A percentile compares a stretch with the other conserved stretches of the same genome.
Evolutionary conservation across 2,113 vertebrate genomes (phyloP).

Genomic region (Salvelinus namaycush): DNA sequence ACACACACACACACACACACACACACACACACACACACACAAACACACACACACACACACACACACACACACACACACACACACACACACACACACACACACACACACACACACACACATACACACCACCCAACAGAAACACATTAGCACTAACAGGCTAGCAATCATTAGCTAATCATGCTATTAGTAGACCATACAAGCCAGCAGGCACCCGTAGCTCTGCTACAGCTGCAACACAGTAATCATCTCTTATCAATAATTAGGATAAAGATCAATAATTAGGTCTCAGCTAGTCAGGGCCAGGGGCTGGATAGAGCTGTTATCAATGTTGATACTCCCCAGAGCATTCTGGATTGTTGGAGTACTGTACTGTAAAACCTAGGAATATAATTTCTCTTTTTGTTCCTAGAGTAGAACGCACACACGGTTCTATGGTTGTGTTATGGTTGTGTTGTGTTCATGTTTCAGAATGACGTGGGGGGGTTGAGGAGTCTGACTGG

Average conservation of each 20-base stretch:
- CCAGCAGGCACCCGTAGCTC: constrained; percentile 42
- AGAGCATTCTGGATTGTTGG: constrained; percentile 15
- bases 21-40: too few species aligned
- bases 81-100: too few species aligned
- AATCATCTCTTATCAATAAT: constrained; percentile 64
- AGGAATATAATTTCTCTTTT: too few species aligned
- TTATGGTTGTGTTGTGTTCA: constrained; percentile 5
- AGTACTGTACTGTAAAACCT: too few species aligned
- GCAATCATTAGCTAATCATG: constrained; percentile 23
- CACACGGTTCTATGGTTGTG: neutral
- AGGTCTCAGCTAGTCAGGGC: constrained; percentile 36
- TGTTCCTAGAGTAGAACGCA: neutral
- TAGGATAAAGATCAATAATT: constrained; percentile 69
- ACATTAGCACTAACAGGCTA: constrained; percentile 5
- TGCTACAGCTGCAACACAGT: constrained; percentile 47
- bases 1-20: neutral
- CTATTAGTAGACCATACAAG: constrained; percentile 34
- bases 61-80: too few species aligned
- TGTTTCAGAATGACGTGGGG: constrained; percentile 91
- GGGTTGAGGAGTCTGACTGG: constrained; percentile 87
- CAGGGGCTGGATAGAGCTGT: constrained; percentile 11
- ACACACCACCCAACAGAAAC: neutral
- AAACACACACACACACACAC: too few species aligned
- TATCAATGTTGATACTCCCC: constrained; percentile 4
- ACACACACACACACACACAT: neutral